These are phyloP conservation scores for Drosophila burlai DNA, from an alignment of 1,140 invertebrate species.

Conservation along the genomic window DNA sequence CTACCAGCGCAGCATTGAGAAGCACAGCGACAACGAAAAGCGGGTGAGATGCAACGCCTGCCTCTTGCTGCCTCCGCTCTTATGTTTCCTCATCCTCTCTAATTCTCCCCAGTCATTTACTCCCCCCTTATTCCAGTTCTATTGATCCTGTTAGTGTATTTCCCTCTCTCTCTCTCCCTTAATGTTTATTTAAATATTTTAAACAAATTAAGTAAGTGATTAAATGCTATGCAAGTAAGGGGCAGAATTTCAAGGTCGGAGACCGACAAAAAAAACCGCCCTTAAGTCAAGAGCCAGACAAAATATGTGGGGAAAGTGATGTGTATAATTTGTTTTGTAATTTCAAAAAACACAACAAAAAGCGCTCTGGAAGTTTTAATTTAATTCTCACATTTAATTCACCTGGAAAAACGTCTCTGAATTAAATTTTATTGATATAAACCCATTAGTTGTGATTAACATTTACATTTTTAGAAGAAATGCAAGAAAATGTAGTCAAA, in stretches of 20 bases:
- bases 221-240: not conserved
- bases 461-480: not conserved
- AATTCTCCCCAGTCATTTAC: not conserved
- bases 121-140: not conserved
- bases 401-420: not conserved
- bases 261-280: slow-evolving; percentile 2
- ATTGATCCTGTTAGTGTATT: not conserved
- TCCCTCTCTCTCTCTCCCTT: not conserved
- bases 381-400: not conserved
- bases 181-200: not conserved
- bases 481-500: not conserved
- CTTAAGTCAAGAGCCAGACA: slow-evolving; percentile 3
- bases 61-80: not conserved
- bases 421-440: not conserved
- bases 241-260: not conserved
- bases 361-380: not conserved
- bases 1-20: slow-evolving; percentile 89
- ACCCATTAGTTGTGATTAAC: not conserved
- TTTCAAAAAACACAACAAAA: not conserved
- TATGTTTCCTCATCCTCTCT: not conserved
- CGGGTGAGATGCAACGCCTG: slow-evolving; percentile 86
- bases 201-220: not conserved
- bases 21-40: slow-evolving; percentile 87
- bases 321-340: slow-evolving; percentile 1
- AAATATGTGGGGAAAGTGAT: not conserved